A percentile compares a stretch with the other conserved stretches of the same genome.
Conservation (phyloP, 1,140 invertebrate genomes). For the Tigriopus japonicus region DNA sequence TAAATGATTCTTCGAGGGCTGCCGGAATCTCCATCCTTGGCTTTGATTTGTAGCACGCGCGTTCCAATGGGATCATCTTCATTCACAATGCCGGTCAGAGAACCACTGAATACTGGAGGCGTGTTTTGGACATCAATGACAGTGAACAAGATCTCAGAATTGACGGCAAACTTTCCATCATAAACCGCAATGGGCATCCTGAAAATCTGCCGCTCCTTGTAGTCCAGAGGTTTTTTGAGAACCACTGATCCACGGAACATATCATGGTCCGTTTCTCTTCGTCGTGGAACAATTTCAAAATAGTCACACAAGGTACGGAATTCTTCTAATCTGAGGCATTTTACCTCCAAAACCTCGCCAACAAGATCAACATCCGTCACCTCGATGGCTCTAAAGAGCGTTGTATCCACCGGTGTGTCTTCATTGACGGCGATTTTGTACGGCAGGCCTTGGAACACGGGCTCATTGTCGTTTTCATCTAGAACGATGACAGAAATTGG, state of each 20-base stretch:
- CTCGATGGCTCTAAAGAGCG: conserved; percentile 46
- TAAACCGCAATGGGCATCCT: conserved; percentile 22
- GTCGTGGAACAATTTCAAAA: conserved; percentile 39
- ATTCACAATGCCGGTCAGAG: conserved; percentile 51
- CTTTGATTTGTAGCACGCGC: conserved; percentile 31
- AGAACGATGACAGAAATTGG: conserved; percentile 59
- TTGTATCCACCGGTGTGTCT: conserved; percentile 48
- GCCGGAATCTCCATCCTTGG: conserved; percentile 58
- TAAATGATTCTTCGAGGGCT: conserved; percentile 51
- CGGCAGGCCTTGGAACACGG: conserved; percentile 36
- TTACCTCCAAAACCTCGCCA: conserved; percentile 55
- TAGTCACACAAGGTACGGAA: conserved; percentile 41
- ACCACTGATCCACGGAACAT: conserved; percentile 42
- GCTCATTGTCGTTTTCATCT: conserved; percentile 73
- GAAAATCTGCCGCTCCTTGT: conserved; percentile 15
- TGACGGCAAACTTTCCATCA: conserved; percentile 55
- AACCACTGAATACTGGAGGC: conserved; percentile 57
- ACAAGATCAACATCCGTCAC: conserved; percentile 56
- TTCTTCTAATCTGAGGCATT: conserved; percentile 34
- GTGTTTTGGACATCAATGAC: conserved; percentile 40
- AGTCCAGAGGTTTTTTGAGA: conserved; percentile 39
- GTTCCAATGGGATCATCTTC: conserved; percentile 70
- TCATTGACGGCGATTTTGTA: conserved; percentile 59
- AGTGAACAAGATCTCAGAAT: conserved; percentile 48
- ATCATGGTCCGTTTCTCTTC: conserved; percentile 37